These are phyloP conservation scores for Aurelia sp. DNA, from an alignment of 30 jellyfish, hydroid and myxozoan species.

Conservation along the genomic window DNA sequence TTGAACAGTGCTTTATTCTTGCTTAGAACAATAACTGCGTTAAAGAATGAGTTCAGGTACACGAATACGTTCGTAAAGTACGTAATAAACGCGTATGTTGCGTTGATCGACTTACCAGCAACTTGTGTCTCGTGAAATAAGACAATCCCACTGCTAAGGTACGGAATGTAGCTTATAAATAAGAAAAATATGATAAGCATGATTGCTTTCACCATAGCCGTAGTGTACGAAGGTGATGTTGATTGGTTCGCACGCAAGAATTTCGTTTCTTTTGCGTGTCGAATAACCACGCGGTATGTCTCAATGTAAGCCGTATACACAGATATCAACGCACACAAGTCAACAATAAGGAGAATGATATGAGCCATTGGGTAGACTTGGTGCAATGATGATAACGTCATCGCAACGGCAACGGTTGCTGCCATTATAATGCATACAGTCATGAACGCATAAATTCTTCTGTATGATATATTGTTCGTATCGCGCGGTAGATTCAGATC, in stretches of 20 bases:
- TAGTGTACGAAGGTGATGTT: slow-evolving; percentile 42
- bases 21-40: slow-evolving; percentile 58
- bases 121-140: slow-evolving; percentile 22
- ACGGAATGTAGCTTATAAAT: slow-evolving; percentile 62
- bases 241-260: slow-evolving; percentile 31
- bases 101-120: slow-evolving; percentile 19
- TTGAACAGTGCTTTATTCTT: slow-evolving; percentile 38
- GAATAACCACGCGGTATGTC: slow-evolving; percentile 51
- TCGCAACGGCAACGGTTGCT: slow-evolving; percentile 8
- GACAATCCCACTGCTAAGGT: slow-evolving; percentile 35
- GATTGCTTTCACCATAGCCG: slow-evolving; percentile 61
- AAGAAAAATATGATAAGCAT: slow-evolving; percentile 60
- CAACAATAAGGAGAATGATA: slow-evolving; percentile 16
- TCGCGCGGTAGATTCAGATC: slow-evolving; percentile 24
- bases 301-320: slow-evolving; percentile 66
- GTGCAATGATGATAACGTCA: slow-evolving; percentile 14
- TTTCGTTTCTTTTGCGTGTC: slow-evolving; percentile 48
- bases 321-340: slow-evolving; percentile 30
- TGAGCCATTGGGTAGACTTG: slow-evolving; percentile 27
- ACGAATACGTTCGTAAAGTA: slow-evolving; percentile 38
- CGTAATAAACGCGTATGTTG: slow-evolving; percentile 16
- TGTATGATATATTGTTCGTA: slow-evolving; percentile 27
- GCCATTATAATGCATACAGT: slow-evolving; percentile 17
- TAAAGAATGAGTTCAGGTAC: slow-evolving; percentile 67
- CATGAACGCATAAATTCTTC: slow-evolving; percentile 22